phyloP scores from a whole-genome alignment of 2,888 invertebrate genomes.

The Hirtodrosophila alboralis region DNA sequence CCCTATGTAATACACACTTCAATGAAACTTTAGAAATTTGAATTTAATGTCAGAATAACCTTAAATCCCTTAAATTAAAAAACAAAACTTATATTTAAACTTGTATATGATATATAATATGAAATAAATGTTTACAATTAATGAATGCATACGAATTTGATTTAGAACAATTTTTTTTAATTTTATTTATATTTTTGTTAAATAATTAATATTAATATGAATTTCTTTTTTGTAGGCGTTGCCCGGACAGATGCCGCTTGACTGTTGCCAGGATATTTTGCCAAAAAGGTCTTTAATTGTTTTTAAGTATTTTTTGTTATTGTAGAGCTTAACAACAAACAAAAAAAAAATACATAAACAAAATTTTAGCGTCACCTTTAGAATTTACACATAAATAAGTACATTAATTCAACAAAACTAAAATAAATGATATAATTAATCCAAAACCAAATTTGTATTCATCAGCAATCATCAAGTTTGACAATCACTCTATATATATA shows the following conservation, averaged over 20 bases:
- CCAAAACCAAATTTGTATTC: conserved; percentile 65
- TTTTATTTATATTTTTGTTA: neutral
- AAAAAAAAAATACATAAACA: conserved; percentile 5
- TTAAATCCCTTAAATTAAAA: conserved; percentile 11
- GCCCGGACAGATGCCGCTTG: conserved; percentile 5
- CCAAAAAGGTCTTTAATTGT: conserved; percentile 47
- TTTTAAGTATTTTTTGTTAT: conserved; percentile 6
- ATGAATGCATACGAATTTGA: neutral
- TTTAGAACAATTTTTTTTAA: neutral
- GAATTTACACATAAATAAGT: conserved; percentile 1
- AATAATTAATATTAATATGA: conserved; percentile 62
- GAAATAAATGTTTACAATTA: conserved; percentile 73
- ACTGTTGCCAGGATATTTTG: conserved; percentile 1
- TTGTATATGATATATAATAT: conserved; percentile 53
- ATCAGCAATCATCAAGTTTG: conserved; percentile 46
- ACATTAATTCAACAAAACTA: conserved; percentile 38
- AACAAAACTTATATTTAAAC: conserved; percentile 18
- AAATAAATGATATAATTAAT: conserved; percentile 5
- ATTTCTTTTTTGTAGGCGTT: conserved; percentile 70
- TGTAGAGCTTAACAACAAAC: conserved; percentile 18
- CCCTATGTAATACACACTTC: conserved; percentile 14
- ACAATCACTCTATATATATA: conserved; percentile 9
- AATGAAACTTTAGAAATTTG: conserved; percentile 24
- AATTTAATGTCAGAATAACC: conserved; percentile 38
- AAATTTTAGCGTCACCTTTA: conserved; percentile 25